Evolutionary conservation across 2,797 vertebrate species (phyloP), one percentile per base, ranked within the genome.

Genomic region (Meda fulgida): DNA sequence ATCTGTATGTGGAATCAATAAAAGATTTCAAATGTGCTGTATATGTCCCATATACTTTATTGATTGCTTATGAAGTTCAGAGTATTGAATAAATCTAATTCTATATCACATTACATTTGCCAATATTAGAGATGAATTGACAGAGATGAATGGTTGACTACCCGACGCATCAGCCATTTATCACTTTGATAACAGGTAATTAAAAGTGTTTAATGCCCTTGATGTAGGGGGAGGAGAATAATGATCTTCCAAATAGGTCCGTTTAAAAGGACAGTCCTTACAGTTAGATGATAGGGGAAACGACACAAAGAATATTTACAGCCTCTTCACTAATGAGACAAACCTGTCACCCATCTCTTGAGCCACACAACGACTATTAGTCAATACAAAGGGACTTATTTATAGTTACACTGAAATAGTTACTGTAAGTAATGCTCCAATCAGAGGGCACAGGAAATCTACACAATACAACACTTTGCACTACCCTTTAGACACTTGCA

Each of bases 1-100:
- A 63, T 60, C 10, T 79, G 66, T 67, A 58, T 78, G 48, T 34
- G n/a, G 11, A 72, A 80, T 85, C 83, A 79, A 84, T 84, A 63
- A 36, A 19, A 29, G 3, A 72, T 72, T 48, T 85, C 40, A 79
- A 43, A 58, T 34, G 29, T 36, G 36, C 65, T 19, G 11, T 48
- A 29, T 26, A 5, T 23, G 48, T 13, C 26, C 38, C 23, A 18
- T 36, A 84, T 38, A 48, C 29, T 60, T 71, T 80, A 79, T 85
- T 38, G 53, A 72, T 79, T 69, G 29, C 7, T 36, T 34, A 70
- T 21, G 38, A 84, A 78, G 75, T 78, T 63, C 63, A 76, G 51
- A 60, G 16, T 78, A 71, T 71, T 71, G 67, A 71, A 71, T 84
- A 43, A 84, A 69, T 70, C 65, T n/a, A 31, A 36, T 77, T 38